phyloP scores from a whole-genome alignment of 2,888 invertebrate genomes.

The Mystacides longicornis region DNA sequence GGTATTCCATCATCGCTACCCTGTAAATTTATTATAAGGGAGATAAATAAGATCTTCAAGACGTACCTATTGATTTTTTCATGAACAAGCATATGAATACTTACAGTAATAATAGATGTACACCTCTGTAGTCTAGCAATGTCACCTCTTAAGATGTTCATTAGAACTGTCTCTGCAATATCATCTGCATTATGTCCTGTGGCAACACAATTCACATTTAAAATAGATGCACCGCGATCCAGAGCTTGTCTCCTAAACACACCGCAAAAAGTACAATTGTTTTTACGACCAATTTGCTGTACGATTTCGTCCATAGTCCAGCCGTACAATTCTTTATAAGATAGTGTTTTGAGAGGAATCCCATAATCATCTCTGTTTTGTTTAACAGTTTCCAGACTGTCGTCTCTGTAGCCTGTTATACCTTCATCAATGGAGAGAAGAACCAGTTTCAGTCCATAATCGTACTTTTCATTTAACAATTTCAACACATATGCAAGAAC shows the following conservation, averaged over 20 bases:
- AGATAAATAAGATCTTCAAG: neutral
- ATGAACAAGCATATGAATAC: neutral
- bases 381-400: conserved; percentile 94
- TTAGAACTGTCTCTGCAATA: conserved; percentile 95
- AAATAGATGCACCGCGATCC: conserved; percentile 84
- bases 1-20: conserved; percentile 77
- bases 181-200: conserved; percentile 98
- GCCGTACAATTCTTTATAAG: conserved; percentile 95
- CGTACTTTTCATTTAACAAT: conserved; percentile 78
- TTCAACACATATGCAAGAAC: conserved; percentile 93
- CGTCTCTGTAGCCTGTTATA: conserved; percentile 92
- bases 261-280: conserved; percentile 96
- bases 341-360: conserved; percentile 88
- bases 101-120: conserved; percentile 80
- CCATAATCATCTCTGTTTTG: conserved; percentile 89
- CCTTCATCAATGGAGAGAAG: conserved; percentile 98
- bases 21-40: conserved; percentile 38
- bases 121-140: conserved; percentile 88
- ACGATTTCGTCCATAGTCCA: conserved; percentile 99
- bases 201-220: conserved; percentile 87
- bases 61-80: too few relatives aligned
- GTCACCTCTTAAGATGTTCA: conserved; percentile 97
- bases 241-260: conserved; percentile 94
- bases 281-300: conserved; percentile 72
- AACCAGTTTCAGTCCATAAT: conserved; percentile 84